A percentile compares a stretch with the other conserved stretches of the same genome.
Evolutionary conservation across 2,888 invertebrate species (phyloP).

Genomic region (Marronus borbonicus): DNA sequence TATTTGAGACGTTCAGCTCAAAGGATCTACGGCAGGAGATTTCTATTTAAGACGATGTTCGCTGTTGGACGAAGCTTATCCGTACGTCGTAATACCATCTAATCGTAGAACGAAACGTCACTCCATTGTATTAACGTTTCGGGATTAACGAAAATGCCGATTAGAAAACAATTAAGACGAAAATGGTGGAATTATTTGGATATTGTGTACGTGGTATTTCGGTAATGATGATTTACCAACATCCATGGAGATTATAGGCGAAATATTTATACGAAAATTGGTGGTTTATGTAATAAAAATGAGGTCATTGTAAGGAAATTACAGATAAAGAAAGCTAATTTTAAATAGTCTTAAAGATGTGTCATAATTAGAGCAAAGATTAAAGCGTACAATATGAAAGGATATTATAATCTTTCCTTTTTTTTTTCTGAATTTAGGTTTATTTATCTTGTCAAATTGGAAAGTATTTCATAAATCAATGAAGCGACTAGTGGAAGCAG

Average conservation of each 20-base stretch:
- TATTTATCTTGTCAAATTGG: too few species aligned
- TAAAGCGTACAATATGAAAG: too few species aligned
- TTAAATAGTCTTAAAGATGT: not conserved
- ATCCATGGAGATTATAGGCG: not conserved
- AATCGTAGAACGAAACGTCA: conserved; percentile 26
- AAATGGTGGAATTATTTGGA: conserved; percentile 28
- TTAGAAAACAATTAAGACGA: conserved; percentile 22
- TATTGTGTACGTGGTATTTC: not conserved
- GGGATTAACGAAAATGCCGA: conserved; percentile 8
- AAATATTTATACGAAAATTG: not conserved
- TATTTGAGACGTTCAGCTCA: conserved; percentile 11
- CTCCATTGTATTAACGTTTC: conserved; percentile 26
- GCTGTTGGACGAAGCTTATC: conserved; percentile 21
- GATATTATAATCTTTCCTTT: too few species aligned
- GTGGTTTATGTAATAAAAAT: not conserved
- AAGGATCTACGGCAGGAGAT: conserved; percentile 12
- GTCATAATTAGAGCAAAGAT: not conserved
- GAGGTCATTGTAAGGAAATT: not conserved
- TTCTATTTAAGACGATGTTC: conserved; percentile 9
- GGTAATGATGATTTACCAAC: not conserved
- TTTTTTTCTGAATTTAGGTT: too few species aligned
- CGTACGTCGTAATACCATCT: conserved; percentile 27
- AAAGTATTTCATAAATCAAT: too few species aligned
- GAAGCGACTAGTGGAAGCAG: too few species aligned
- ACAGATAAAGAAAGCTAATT: not conserved